phyloP scores from a whole-genome alignment of 1,140 invertebrate genomes.

The Ridgeia piscesae region DNA sequence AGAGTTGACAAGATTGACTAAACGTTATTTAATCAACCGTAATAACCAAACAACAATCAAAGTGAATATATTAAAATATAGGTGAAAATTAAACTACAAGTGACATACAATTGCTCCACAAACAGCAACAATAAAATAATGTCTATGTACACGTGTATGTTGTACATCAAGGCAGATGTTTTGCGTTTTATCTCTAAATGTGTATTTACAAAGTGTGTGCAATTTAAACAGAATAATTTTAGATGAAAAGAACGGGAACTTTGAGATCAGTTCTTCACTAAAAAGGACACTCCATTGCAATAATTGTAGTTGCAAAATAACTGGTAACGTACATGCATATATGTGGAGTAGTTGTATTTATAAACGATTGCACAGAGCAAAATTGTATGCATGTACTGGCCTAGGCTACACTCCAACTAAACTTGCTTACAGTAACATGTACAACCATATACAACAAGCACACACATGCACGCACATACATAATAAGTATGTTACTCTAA shows the following conservation, averaged over 20 bases:
- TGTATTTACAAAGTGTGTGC: background rate
- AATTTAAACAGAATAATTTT: background rate
- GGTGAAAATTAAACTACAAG: background rate
- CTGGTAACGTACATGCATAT: background rate
- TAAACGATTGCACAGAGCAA: background rate
- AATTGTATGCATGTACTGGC: background rate
- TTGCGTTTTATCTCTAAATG: background rate
- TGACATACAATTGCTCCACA: background rate
- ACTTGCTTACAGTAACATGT: background rate
- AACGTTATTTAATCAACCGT: too few relatives aligned
- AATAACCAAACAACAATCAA: background rate
- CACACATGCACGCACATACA: background rate
- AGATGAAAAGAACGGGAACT: background rate
- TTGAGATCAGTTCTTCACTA: background rate
- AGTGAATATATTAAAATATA: background rate
- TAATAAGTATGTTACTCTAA: background rate
- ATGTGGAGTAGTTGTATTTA: background rate
- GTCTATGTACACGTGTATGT: background rate
- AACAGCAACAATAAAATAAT: conserved; percentile 1
- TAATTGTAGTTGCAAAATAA: background rate
- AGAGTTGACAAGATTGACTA: too few relatives aligned
- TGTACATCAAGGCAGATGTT: background rate
- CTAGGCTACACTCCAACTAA: background rate
- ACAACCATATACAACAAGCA: background rate
- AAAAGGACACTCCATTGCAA: background rate